Percentiles rank a stretch among this genome's conserved stretches.
Conservation (phyloP, 2,113 vertebrate genomes). For the Mixornis gularis region DNA sequence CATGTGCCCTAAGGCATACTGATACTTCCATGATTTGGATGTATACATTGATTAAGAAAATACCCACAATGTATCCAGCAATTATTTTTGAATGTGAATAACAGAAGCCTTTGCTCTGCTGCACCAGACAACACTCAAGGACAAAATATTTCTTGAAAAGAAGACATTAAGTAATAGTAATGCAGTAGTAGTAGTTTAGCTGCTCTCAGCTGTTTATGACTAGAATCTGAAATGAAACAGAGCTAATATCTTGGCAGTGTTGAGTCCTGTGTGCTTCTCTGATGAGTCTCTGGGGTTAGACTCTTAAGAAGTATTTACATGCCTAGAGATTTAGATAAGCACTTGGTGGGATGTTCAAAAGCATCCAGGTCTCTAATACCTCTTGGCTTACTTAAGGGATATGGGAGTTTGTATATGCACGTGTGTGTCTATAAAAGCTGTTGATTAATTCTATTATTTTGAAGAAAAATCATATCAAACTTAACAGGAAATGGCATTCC, state of each 20-base stretch:
- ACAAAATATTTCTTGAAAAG: not conserved
- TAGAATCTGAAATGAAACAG: slow-evolving; percentile 32
- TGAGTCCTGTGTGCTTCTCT: not conserved
- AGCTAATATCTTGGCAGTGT: not conserved
- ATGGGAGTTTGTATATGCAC: accelerated
- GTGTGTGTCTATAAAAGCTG: not conserved
- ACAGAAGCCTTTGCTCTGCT: not conserved
- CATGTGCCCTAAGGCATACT: not conserved
- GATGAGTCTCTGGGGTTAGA: not conserved
- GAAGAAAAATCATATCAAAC: not conserved
- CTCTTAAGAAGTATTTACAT: slow-evolving; percentile 35
- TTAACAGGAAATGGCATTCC: not conserved
- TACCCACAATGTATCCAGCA: not conserved
- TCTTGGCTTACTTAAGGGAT: not conserved
- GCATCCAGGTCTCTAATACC: not conserved
- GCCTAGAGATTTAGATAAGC: slow-evolving; percentile 9
- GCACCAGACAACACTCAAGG: not conserved
- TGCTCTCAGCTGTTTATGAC: not conserved
- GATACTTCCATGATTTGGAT: not conserved
- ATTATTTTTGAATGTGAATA: not conserved
- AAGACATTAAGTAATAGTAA: not conserved
- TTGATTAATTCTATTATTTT: not conserved
- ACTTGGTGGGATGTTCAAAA: not conserved
- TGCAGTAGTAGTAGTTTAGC: not conserved
- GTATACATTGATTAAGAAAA: not conserved